Evolutionary conservation across 2,113 vertebrate species (phyloP), one percentile per base, ranked within the genome.

Genomic region (Catharus minimus): DNA sequence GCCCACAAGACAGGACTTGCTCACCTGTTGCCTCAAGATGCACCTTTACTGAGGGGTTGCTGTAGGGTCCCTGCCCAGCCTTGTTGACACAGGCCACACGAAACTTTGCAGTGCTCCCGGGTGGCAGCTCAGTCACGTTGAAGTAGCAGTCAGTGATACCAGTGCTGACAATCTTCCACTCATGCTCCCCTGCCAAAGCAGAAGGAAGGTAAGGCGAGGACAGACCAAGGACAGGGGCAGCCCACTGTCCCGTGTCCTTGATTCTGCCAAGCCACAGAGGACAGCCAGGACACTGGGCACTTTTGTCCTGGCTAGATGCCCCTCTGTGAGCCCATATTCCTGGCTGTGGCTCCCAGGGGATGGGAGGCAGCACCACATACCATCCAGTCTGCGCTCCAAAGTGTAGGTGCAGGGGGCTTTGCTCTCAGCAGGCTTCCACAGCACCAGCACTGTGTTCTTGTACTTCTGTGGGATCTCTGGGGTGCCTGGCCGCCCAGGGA

Each of bases 21-120:
- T 94, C 91, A 99, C 99, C 99, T 97, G 95, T 88, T 6, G 75
- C 83, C 44, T 98, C 98, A 41, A 99, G 82, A 61, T 95, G 84
- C 69, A 99, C 97, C 38, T 97, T 97, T 55, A 96, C 97, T 3
- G 99, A 99, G 21, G 97, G 96, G 88, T 96, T 98, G 94, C 99
- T 99, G 97, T 99, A 99, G 33, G 98, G 98, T 26, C 99, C 99
- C 88, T 99, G 99, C 23, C 99, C 99, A 0, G 99, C 99, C 67
- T 99, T 99, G 94, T 99, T 99, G 69, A 98, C 97, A 92, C 99
- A 99, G 62, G 99, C 98, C 94, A 99, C 99, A 24, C 99, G 98
- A 95, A 99, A 99, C 90, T 97, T 98, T 97, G 98, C 97, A 0
- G 97, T 26, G 71, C 97, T 92, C 20, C 98, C 96, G 0, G 95